Percentiles rank a stretch among this genome's conserved stretches.
These are phyloP conservation scores for Zonitis immaculata DNA, from an alignment of 2,888 invertebrate genomes.

Conservation along the genomic window DNA sequence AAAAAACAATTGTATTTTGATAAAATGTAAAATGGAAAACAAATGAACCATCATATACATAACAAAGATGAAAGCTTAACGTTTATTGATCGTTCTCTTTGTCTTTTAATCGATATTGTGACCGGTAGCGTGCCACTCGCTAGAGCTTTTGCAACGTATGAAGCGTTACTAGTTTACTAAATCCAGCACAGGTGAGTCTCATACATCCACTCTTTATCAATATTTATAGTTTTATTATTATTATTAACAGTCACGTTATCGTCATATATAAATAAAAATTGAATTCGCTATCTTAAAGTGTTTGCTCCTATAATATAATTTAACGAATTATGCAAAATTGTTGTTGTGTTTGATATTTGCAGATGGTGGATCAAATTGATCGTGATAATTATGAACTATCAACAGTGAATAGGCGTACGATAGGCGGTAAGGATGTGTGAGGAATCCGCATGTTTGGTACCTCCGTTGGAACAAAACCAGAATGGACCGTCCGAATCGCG, in stretches of 20 bases:
- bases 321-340: too few species aligned
- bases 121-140: conserved; percentile 20
- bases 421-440: conserved; percentile 43
- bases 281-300: too few species aligned
- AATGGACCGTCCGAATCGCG: conserved; percentile 42
- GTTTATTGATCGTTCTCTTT: conserved; percentile 15
- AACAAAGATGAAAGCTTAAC: conserved; percentile 4
- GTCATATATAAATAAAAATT: too few species aligned
- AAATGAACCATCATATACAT: background rate
- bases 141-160: conserved; percentile 21
- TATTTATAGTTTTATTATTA: too few species aligned
- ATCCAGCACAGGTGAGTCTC: conserved; percentile 22
- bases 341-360: background rate
- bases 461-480: conserved; percentile 43
- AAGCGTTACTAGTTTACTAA: conserved; percentile 19
- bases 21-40: too few species aligned
- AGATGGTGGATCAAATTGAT: conserved; percentile 12
- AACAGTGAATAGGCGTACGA: conserved; percentile 10
- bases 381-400: conserved; percentile 8
- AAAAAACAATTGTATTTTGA: too few species aligned
- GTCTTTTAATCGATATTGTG: conserved; percentile 20
- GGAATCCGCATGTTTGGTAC: conserved; percentile 48
- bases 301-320: too few species aligned
- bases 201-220: background rate
- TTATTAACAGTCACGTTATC: too few species aligned